Evolutionary conservation across 2,888 invertebrate species (phyloP).

Genomic region (Thymelicus acteon): DNA sequence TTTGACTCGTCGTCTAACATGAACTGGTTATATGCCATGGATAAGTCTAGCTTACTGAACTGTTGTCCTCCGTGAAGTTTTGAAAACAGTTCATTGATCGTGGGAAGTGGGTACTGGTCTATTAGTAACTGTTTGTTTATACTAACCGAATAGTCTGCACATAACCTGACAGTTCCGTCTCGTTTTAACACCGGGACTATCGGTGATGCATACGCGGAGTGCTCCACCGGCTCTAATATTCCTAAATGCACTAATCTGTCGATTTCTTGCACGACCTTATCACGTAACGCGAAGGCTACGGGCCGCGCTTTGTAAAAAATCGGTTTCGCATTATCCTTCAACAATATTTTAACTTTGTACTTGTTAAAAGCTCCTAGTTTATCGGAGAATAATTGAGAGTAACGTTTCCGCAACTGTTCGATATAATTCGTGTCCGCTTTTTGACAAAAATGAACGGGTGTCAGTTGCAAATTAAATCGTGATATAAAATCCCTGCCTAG

Average conservation of each 20-base stretch:
- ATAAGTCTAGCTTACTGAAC: slow-evolving; percentile 41
- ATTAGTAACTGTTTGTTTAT: slow-evolving; percentile 43
- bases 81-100: slow-evolving; percentile 41
- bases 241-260: slow-evolving; percentile 38
- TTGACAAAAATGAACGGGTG: slow-evolving; percentile 30
- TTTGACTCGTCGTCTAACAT: slow-evolving; percentile 38
- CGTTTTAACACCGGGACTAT: slow-evolving; percentile 42
- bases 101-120: slow-evolving; percentile 46
- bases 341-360: slow-evolving; percentile 35
- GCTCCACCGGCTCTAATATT: slow-evolving; percentile 39
- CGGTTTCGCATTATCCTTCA: slow-evolving; percentile 40
- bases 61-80: slow-evolving; percentile 42
- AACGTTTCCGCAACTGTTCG: neutral
- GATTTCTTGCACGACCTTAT: slow-evolving; percentile 40
- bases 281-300: slow-evolving; percentile 40
- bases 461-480: slow-evolving; percentile 39
- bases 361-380: slow-evolving; percentile 36
- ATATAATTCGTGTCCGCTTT: neutral
- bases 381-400: slow-evolving; percentile 17
- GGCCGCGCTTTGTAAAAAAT: slow-evolving; percentile 41
- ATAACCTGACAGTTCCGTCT: slow-evolving; percentile 41
- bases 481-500: slow-evolving; percentile 45
- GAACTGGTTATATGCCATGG: slow-evolving; percentile 42
- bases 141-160: slow-evolving; percentile 43
- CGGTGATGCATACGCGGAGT: slow-evolving; percentile 41